Conservation (phyloP, 2,797 vertebrate genomes). For the Serranus cabrilla region DNA sequence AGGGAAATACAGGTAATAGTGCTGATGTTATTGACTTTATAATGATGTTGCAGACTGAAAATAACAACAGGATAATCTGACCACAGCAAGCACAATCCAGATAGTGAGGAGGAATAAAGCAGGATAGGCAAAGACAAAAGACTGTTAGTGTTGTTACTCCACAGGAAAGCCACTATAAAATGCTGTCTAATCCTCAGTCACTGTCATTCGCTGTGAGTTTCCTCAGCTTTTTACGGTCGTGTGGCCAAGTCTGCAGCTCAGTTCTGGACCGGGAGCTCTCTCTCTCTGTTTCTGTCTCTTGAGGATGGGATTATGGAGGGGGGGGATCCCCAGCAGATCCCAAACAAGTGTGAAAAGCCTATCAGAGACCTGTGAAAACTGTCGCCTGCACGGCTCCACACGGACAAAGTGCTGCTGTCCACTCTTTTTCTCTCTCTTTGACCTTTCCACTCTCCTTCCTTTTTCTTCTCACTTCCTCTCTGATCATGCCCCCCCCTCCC, state of each 20-base stretch:
- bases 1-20: constrained; percentile 6
- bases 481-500: constrained; percentile 34
- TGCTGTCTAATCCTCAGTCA: constrained; percentile 44
- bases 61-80: constrained; percentile 11
- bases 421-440: constrained; percentile 62
- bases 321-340: constrained; percentile 41
- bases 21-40: constrained; percentile 17
- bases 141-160: constrained; percentile 37
- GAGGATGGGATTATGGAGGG: constrained; percentile 46
- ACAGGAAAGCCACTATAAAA: constrained; percentile 44
- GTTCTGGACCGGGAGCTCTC: constrained; percentile 40
- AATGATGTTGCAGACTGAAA: not conserved
- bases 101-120: constrained; percentile 28
- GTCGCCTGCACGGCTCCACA: constrained; percentile 55
- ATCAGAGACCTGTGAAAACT: constrained; percentile 73
- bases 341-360: constrained; percentile 71
- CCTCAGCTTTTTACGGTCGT: constrained; percentile 31
- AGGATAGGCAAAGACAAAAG: constrained; percentile 26
- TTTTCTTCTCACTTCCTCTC: constrained; percentile 64
- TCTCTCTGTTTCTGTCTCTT: constrained; percentile 38
- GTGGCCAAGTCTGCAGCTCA: constrained; percentile 50
- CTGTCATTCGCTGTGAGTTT: constrained; percentile 50
- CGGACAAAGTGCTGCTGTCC: constrained; percentile 62
- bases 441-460: constrained; percentile 65
- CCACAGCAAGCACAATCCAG: constrained; percentile 54